phyloP scores from a whole-genome alignment of 2,113 vertebrate genomes.

The Panthera uncia region DNA sequence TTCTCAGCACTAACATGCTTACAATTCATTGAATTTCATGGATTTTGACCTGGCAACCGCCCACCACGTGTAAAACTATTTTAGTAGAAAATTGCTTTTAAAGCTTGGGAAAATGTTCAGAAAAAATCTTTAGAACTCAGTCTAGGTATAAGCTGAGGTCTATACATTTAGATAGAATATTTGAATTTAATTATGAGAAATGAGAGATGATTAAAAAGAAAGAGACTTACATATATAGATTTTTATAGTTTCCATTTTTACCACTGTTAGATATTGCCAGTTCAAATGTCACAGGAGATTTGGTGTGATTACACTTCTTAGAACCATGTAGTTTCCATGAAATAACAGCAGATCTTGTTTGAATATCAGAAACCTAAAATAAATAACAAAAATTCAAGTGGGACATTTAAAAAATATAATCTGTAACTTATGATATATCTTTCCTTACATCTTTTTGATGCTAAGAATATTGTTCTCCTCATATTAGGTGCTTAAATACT shows the following conservation, averaged over 20 bases:
- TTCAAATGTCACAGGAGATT: slow-evolving; percentile 85
- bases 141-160: background rate
- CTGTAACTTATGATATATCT: background rate
- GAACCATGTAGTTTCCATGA: slow-evolving; percentile 85
- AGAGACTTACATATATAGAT: slow-evolving; percentile 87
- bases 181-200: slow-evolving; percentile 30
- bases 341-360: slow-evolving; percentile 86
- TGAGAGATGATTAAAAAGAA: slow-evolving; percentile 47
- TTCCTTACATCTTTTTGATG: background rate
- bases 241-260: slow-evolving; percentile 89
- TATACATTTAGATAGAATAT: background rate
- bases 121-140: slow-evolving; percentile 5
- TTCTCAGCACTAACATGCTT: slow-evolving; percentile 5
- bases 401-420: slow-evolving; percentile 42
- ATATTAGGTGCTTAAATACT: slow-evolving; percentile 6
- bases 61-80: background rate
- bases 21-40: background rate
- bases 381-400: slow-evolving; percentile 58
- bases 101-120: background rate
- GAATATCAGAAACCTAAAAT: slow-evolving; percentile 87
- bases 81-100: background rate
- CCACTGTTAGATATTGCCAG: slow-evolving; percentile 87
- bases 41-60: background rate
- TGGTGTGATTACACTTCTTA: slow-evolving; percentile 82
- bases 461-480: background rate